Conservation (phyloP, 1,140 invertebrate genomes). For the Batillaria attramentaria region DNA sequence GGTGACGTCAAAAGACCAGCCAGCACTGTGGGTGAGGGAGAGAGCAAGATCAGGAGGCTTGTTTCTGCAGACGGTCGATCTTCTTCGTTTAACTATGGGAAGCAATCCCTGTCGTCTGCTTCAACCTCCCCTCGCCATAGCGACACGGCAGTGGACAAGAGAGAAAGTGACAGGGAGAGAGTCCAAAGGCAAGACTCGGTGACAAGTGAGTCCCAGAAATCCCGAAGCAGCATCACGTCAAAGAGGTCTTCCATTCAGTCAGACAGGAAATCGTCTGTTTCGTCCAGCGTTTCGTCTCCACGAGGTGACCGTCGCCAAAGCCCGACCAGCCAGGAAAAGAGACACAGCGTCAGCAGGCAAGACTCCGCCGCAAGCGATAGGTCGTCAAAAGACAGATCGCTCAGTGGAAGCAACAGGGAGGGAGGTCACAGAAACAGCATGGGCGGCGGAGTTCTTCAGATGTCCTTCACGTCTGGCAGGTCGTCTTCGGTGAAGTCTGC, state of each 20-base stretch:
- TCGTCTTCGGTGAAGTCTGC: background rate
- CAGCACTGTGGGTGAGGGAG: background rate
- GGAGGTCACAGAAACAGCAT: background rate
- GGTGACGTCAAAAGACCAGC: background rate
- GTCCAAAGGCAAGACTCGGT: background rate
- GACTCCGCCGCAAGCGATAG: slow-evolving; percentile 13
- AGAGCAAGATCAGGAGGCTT: slow-evolving; percentile 20
- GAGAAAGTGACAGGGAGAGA: no score
- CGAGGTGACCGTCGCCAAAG: background rate
- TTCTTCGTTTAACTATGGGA: no score
- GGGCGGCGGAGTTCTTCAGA: background rate
- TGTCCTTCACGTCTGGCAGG: background rate
- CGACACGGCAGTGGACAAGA: background rate
- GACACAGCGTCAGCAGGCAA: slow-evolving; percentile 5
- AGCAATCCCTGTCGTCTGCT: no score
- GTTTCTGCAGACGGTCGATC: background rate
- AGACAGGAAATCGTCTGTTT: background rate
- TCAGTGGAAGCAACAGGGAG: background rate
- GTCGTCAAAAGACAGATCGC: background rate
- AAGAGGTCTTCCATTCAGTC: background rate
- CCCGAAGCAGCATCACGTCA: background rate
- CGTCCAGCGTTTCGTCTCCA: background rate
- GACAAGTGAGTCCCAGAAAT: background rate
- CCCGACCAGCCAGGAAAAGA: background rate
- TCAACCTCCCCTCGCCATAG: background rate